Evolutionary conservation across 2,888 invertebrate genomes (phyloP).

Genomic region (Carcina quercana): DNA sequence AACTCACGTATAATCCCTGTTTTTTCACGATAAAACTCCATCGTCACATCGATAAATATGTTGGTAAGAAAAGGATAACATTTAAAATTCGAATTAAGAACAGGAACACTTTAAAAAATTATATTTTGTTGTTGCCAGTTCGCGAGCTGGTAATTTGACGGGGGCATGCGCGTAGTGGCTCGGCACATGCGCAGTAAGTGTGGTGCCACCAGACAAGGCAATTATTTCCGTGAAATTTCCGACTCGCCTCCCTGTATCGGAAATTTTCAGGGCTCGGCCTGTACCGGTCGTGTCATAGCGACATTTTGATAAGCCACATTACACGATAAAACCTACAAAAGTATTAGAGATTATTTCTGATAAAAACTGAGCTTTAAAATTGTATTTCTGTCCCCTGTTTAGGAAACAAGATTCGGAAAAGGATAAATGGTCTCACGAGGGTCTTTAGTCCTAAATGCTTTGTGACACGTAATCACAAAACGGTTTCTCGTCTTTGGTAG

Average conservation of each 20-base stretch:
- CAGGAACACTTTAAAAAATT: conserved; percentile 24
- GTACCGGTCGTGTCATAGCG: conserved; percentile 22
- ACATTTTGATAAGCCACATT: conserved; percentile 26
- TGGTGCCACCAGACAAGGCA: conserved; percentile 31
- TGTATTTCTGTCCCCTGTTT: too few relatives aligned
- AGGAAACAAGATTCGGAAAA: too few relatives aligned
- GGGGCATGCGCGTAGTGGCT: conserved; percentile 47
- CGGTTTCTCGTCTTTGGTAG: too few relatives aligned
- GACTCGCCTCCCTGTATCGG: conserved; percentile 37
- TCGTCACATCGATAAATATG: not conserved
- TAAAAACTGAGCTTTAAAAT: too few relatives aligned
- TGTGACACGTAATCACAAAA: too few relatives aligned
- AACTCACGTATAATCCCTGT: too few relatives aligned
- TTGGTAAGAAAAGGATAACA: conserved; percentile 1
- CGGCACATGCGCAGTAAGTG: conserved; percentile 40
- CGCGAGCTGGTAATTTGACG: conserved; percentile 24
- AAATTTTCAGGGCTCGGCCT: conserved; percentile 51
- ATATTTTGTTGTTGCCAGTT: conserved; percentile 42
- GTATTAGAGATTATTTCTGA: too few relatives aligned
- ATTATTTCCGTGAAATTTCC: conserved; percentile 62
- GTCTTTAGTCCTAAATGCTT: too few relatives aligned
- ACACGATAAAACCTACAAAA: too few relatives aligned
- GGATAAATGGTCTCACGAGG: too few relatives aligned
- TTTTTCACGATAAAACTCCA: too few relatives aligned
- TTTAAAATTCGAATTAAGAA: conserved; percentile 14